phyloP scores from a whole-genome alignment of 2,113 vertebrate species.

The Cricetomys ansorgei region DNA sequence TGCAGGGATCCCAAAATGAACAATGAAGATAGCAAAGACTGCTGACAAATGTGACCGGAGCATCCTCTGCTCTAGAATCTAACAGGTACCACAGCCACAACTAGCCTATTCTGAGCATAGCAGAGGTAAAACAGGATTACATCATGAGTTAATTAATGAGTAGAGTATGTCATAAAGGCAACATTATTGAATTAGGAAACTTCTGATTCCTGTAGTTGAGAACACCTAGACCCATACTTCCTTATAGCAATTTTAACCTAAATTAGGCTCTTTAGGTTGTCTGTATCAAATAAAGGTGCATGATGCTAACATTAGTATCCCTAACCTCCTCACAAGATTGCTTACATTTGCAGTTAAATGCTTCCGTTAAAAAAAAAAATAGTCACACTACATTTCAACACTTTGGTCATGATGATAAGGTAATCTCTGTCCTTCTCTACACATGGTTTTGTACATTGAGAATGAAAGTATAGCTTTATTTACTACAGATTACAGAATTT shows the following conservation, averaged over 20 bases:
- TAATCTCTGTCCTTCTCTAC: background rate
- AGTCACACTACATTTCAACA: background rate
- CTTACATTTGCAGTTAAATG: background rate
- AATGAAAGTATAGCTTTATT: background rate
- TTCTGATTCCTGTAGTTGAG: background rate
- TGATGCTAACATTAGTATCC: background rate
- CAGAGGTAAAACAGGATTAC: background rate
- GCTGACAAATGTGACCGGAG: no score
- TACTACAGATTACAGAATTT: background rate
- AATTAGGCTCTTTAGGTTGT: background rate
- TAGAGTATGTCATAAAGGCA: background rate
- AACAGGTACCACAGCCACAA: background rate
- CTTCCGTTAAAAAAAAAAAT: background rate
- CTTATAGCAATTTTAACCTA: background rate
- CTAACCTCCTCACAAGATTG: background rate
- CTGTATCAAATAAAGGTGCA: background rate
- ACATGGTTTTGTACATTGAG: background rate
- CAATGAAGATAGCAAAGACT: background rate
- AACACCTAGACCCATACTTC: background rate
- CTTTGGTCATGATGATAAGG: background rate
- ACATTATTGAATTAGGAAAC: background rate
- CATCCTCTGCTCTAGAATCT: background rate
- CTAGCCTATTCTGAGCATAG: background rate
- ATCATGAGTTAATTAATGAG: background rate
- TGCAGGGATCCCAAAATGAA: background rate